Percentiles rank a stretch among this genome's conserved stretches.
Evolutionary conservation across 2,797 vertebrate species (phyloP).

Genomic region (Tiaroga cobitis): DNA sequence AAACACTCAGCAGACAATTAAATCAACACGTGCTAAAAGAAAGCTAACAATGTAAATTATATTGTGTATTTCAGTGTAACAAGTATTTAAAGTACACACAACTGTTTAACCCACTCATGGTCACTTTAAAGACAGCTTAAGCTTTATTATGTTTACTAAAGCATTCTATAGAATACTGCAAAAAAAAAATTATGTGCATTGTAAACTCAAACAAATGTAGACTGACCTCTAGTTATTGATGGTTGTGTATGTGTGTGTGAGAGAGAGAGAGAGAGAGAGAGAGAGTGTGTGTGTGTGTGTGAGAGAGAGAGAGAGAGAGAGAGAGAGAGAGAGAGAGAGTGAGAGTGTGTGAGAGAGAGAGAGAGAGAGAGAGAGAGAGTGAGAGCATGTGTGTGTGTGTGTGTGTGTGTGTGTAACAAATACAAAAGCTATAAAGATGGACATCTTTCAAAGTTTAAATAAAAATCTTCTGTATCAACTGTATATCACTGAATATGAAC

Average conservation of each 20-base stretch:
- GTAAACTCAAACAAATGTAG: neutral
- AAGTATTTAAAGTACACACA: neutral
- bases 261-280: no score
- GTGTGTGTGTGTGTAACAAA: neutral
- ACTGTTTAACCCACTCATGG: neutral
- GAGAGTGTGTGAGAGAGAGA: no score
- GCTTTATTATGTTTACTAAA: neutral
- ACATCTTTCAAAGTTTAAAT: neutral
- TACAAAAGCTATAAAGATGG: neutral
- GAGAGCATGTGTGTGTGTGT: accelerated
- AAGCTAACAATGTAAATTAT: neutral
- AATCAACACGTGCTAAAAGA: neutral
- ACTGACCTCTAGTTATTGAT: neutral
- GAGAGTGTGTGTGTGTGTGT: no score
- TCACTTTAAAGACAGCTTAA: neutral
- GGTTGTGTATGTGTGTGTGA: neutral
- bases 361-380: no score
- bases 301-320: no score
- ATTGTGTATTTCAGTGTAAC: neutral
- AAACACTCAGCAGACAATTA: neutral
- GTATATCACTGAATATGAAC: neutral
- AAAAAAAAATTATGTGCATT: neutral
- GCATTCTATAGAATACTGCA: neutral
- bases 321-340: no score
- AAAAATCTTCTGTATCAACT: neutral